Evolutionary conservation across 2,888 invertebrate species (phyloP), one percentile per base, ranked within the genome.

Genomic region (Drosophila sordidula): DNA sequence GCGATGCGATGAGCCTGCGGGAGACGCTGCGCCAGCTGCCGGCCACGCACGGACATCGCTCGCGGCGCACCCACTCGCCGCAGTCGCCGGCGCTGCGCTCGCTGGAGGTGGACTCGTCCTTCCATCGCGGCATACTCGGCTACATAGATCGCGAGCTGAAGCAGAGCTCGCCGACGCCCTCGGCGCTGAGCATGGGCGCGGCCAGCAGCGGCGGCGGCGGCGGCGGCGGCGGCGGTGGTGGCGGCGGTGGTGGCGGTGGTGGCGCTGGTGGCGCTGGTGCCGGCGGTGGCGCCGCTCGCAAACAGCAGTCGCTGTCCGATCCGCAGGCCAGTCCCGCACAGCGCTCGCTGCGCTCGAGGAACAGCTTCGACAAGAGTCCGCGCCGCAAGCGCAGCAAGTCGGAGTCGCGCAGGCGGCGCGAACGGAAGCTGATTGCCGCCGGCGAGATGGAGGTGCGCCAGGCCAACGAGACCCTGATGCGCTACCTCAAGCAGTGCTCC

Each of bases 391-490:
- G 92, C 34, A 92, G 92, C 83, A 92, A 92, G 90, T 92, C 92
- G 1, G 92, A 92, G 74, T 92, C 92, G 1, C 79, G 92, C n/a
- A 72, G 92, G 41, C 79, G 92, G 16, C 88, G 92, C 6, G 92
- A 92, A 73, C 87, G 92, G 0, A 92, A 92, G 64, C 74, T 92
- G 1, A 92, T 92, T 47, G 92, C 92, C 4, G 92, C 92, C 50
- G 92, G 92, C 9, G 92, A 92, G 73, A 91, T 92, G 91, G 92
- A 92, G 75, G 92, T 92, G 39, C 79, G 92, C 0, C 92, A 92
- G 70, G 92, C 92, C 2, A 92, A 92, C 51, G 92, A 92, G 64
- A 92, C 92, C 0, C 71, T 92, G 36, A 92, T 92, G 92, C 86
- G 92, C 3, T 92, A 92, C 65, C 84, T 92, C 42, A 92, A 92